Evolutionary conservation across 2,113 vertebrate genomes (phyloP).

Genomic region (Odocoileus hemionus): DNA sequence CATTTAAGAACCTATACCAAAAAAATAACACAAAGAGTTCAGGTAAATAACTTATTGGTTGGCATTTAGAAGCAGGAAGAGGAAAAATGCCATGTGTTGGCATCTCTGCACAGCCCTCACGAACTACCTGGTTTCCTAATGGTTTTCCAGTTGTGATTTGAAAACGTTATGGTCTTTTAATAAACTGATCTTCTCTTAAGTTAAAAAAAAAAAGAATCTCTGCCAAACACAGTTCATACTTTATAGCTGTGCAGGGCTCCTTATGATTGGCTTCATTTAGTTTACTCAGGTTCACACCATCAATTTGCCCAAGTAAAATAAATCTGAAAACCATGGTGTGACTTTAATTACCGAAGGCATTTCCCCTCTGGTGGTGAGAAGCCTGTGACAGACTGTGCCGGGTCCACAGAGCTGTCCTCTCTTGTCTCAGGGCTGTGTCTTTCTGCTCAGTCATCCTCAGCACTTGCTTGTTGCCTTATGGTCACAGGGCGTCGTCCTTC

Average conservation of each 20-base stretch:
- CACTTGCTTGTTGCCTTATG: background rate
- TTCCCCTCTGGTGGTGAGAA: background rate
- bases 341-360: background rate
- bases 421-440: background rate
- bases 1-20: background rate
- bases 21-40: background rate
- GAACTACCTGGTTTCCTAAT: background rate
- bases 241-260: background rate
- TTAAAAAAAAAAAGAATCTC: background rate
- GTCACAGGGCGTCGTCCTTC: background rate
- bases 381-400: background rate
- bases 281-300: background rate
- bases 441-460: background rate
- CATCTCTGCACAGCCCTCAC: rapidly evolving
- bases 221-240: background rate
- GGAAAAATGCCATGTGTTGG: background rate
- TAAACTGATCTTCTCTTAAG: background rate
- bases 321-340: background rate
- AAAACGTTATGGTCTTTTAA: background rate
- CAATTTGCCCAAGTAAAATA: background rate
- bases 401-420: background rate
- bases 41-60: background rate
- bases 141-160: background rate
- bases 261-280: background rate
- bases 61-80: background rate